Base-by-base conservation (phyloP, 2,797 vertebrate genomes). In the Rallus crepitans region DNA sequence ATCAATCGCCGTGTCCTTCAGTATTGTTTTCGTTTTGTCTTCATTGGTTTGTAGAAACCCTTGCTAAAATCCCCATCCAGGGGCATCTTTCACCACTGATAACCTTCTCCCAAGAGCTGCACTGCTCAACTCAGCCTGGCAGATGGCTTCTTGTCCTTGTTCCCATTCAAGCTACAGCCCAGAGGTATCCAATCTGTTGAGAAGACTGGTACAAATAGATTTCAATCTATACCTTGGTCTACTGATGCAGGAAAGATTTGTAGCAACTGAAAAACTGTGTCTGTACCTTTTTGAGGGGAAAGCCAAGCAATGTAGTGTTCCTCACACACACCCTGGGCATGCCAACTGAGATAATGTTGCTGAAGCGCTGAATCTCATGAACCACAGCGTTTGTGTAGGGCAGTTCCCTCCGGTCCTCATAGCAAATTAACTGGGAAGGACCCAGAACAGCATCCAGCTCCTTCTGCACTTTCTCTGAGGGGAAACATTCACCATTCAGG, bases 241-340 rank as follows among this genome's bases (percentile, higher is more conserved):
- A 6, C 37, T 48, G 40, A n/a, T 20, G 53, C 23, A 65, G 64
- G 6, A 80, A 66, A 77, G 9, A 9, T 30, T 60, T 70, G 40
- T 6, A 87, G 57, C 57, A 55, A 47, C 8, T 12, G 45, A 80
- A 37, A 71, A 82, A 28, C 23, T 12, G 18, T 19, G 15, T 52
- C 35, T 42, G 31, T 97, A 97, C 96, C 97, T 97, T 97, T 89
- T 45, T 94, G n/a, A 98, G 40, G 2, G 87, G 72, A 78, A 95
- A 95, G 33, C 96, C 82, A 0, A 83, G 87, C 80, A 97, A 4
- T 1, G 30, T 65, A 1, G 96, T 97, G 61, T 96, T 87, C 37
- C 92, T 96, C 92, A 97, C 89, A 10, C 97, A 98, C 33, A 89
- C 79, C 24, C 92, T 86, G 76, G 97, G 87, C 11, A 97, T 83